Percentiles rank a stretch among this genome's conserved stretches.
Conservation (phyloP, 1,140 invertebrate genomes). For the Onthophagus taurus region DNA sequence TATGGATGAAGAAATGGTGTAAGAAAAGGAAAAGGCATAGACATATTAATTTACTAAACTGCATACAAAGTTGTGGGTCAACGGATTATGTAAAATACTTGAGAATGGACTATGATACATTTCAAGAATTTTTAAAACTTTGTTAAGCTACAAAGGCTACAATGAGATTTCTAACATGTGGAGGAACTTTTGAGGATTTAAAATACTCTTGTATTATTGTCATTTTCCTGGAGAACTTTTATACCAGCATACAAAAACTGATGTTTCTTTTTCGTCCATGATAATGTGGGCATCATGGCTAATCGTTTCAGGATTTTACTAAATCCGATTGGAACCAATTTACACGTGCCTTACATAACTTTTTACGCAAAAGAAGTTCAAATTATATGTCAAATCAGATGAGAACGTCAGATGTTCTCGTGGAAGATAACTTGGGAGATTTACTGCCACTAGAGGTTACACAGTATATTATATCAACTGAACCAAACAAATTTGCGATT, state of each 20-base stretch:
- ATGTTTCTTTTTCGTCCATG: constrained; percentile 2
- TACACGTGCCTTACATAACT: background rate
- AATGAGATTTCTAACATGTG: constrained; percentile 3
- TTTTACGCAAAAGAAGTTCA: background rate
- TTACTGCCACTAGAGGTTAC: background rate
- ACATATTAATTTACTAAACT: background rate
- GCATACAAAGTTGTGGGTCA: background rate
- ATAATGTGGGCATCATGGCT: background rate
- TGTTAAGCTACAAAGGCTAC: background rate
- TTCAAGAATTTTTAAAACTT: constrained; percentile 4
- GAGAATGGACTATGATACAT: constrained; percentile 6
- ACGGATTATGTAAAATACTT: background rate
- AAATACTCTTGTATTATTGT: constrained; percentile 1
- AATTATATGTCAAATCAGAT: no score
- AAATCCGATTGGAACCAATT: background rate
- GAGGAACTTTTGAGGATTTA: background rate
- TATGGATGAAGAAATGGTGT: background rate
- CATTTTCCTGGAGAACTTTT: background rate
- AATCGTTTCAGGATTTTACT: background rate
- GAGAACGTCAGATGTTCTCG: no score
- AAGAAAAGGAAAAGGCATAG: background rate
- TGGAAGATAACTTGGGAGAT: no score
- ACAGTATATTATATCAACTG: background rate
- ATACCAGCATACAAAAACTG: background rate
- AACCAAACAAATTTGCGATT: background rate